phyloP scores from a whole-genome alignment of 2,888 invertebrate species.

The Cremastinae sp. region DNA sequence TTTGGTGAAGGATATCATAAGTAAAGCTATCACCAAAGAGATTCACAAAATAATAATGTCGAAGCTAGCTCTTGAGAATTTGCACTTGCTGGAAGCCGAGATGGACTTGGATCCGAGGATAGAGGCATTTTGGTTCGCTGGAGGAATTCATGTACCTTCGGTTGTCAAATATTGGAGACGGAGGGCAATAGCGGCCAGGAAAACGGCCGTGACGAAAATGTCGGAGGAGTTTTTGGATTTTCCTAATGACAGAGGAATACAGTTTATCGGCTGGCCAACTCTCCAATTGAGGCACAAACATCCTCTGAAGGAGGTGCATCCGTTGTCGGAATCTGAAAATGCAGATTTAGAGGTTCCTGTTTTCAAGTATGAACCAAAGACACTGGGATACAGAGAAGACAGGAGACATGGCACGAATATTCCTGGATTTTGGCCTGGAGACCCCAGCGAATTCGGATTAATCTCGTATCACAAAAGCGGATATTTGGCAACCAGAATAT shows the following conservation, averaged over 20 bases:
- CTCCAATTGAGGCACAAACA: constrained; percentile 86
- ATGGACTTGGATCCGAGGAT: constrained; percentile 89
- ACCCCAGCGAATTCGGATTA: constrained; percentile 88
- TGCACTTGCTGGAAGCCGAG: constrained; percentile 85
- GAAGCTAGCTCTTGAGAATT: constrained; percentile 82
- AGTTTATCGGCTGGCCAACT: constrained; percentile 87
- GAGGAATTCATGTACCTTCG: constrained; percentile 85
- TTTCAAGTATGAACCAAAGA: constrained; percentile 84
- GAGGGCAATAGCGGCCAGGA: constrained; percentile 49
- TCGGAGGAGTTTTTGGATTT: constrained; percentile 81
- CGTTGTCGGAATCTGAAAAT: constrained; percentile 83
- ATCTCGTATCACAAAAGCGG: constrained; percentile 88
- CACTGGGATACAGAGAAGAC: constrained; percentile 83
- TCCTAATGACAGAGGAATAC: constrained; percentile 85
- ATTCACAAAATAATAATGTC: constrained; percentile 87
- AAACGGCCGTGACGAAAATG: constrained; percentile 8
- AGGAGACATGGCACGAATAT: constrained; percentile 87
- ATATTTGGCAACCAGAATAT: constrained; percentile 82
- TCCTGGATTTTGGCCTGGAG: constrained; percentile 94
- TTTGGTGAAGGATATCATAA: constrained; percentile 80
- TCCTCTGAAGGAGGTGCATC: constrained; percentile 86
- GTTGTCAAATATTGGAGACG: constrained; percentile 77
- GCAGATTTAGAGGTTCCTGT: constrained; percentile 83
- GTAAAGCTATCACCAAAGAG: constrained; percentile 84
- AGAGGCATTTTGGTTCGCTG: constrained; percentile 93